Evolutionary conservation across 2,113 vertebrate genomes (phyloP), one percentile per base, ranked within the genome.

Genomic region (Phylloscopus trochilus): DNA sequence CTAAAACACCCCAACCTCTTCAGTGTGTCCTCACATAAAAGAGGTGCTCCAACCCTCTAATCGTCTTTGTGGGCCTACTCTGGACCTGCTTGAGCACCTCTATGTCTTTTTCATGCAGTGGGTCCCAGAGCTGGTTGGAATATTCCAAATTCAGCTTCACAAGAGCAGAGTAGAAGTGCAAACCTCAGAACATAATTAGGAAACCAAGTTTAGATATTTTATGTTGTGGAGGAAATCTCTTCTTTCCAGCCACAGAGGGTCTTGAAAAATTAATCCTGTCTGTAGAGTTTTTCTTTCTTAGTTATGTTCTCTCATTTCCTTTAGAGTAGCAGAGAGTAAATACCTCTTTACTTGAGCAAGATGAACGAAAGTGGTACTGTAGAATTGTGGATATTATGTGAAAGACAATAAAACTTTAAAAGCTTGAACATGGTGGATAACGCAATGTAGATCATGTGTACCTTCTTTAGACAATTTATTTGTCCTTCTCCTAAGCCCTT

Each of bases 1-100:
- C 14, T 43, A 3, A 69, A 63, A 37, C 26, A 33, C 12, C 8
- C 6, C n/a, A 74, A 6, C 2, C 69, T 4, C 16, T 35, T 47
- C 14, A 43, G 14, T 4, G 3, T 47, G 10, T 37, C 15, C 10
- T 59, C n/a, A 21, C 2, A 47, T 0, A 24, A 11, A 15, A 18
- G 20, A 44, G 13, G 22, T 51, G 9, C 2, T 66, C 15, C 28
- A 80, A 15, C 13, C 7, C 20, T 13, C 9, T 24, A 28, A 28
- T 14, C 11, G 31, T 18, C 9, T 76, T 60, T 1, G 1, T 41
- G 13, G 8, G 9, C 8, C 4, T 49, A 31, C 11, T 49, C 56
- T 59, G 51, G 22, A 64, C 10, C 12, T 17, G 3, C 7, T 37
- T 1, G 1, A 83, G 8, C 22, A 58, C 22, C 4, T 78, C 51